Evolutionary conservation across 2,113 vertebrate species (phyloP).

Genomic region (Dolichotis patagonum): DNA sequence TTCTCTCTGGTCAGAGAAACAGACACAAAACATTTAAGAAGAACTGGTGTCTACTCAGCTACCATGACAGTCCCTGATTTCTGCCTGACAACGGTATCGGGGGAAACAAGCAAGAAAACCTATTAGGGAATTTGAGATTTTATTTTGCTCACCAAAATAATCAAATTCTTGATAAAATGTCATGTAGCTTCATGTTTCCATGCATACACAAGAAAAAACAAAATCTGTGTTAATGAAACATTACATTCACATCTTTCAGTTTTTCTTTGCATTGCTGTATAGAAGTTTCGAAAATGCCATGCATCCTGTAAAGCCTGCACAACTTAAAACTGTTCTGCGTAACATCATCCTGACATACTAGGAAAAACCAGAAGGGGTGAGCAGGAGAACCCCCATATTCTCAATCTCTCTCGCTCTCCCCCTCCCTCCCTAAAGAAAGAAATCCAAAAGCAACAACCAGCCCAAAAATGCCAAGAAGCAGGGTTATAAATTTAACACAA

Average conservation of each 20-base stretch:
- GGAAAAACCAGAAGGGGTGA: neutral
- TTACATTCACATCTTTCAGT: neutral
- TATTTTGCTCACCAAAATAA: constrained; percentile 52
- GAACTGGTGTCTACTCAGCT: neutral
- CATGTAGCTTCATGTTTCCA: neutral
- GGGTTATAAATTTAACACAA: constrained; percentile 72
- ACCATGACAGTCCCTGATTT: neutral
- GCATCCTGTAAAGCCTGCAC: neutral
- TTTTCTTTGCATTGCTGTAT: constrained; percentile 34
- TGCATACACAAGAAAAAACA: neutral
- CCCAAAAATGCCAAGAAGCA: constrained; percentile 68
- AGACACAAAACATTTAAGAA: constrained; percentile 6
- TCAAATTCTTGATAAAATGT: neutral
- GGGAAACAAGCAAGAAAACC: neutral
- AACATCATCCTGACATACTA: constrained; percentile 35
- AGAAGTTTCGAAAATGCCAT: constrained; percentile 3
- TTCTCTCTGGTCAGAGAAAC: constrained; percentile 18
- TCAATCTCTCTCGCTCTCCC: neutral
- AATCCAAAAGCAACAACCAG: constrained; percentile 73
- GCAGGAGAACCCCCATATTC: neutral
- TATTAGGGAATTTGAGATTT: neutral
- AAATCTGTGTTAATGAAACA: constrained; percentile 40
- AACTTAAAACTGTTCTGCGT: constrained; percentile 29
- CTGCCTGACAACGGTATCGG: neutral
- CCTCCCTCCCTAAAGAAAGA: neutral